A percentile compares a stretch with the other conserved stretches of the same genome.
Evolutionary conservation across 2,888 invertebrate species (phyloP).

Genomic region (Vandiemenella viatica): DNA sequence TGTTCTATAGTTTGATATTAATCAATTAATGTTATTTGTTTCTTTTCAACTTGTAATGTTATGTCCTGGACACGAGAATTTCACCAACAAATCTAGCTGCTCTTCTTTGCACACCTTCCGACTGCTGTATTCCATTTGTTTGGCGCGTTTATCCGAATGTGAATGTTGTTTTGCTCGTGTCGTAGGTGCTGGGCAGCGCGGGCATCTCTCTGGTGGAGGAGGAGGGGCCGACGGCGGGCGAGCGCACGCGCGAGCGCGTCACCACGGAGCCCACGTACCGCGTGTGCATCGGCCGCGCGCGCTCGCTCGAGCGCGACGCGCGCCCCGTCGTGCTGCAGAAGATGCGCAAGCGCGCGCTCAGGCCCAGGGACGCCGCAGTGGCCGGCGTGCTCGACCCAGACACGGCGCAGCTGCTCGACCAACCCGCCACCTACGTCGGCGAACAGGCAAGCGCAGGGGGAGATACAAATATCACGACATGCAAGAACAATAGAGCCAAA

Average conservation of each 20-base stretch:
- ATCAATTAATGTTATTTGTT: no score
- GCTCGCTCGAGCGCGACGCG: constrained; percentile 43
- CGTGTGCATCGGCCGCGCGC: constrained; percentile 45
- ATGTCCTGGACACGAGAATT: no score
- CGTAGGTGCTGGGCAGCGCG: constrained; percentile 24
- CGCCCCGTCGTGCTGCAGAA: constrained; percentile 60
- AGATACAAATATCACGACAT: no score
- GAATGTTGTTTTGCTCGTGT: no score
- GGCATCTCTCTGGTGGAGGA: constrained; percentile 28
- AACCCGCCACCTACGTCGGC: constrained; percentile 39
- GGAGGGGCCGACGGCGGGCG: constrained; percentile 36
- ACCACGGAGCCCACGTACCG: constrained; percentile 50
- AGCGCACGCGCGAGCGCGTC: constrained; percentile 39
- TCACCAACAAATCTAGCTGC: no score
- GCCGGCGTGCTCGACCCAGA: constrained; percentile 62
- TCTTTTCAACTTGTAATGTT: no score
- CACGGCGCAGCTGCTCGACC: constrained; percentile 54
- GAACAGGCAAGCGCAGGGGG: no score
- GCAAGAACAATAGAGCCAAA: no score
- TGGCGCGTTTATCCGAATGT: no score
- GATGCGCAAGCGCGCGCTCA: constrained; percentile 58
- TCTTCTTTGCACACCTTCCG: no score
- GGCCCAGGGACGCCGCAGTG: constrained; percentile 60
- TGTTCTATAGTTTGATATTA: no score
- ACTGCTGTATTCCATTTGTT: no score